phyloP scores from a whole-genome alignment of 2,797 vertebrate genomes.

The Acipenser oxyrinchus region DNA sequence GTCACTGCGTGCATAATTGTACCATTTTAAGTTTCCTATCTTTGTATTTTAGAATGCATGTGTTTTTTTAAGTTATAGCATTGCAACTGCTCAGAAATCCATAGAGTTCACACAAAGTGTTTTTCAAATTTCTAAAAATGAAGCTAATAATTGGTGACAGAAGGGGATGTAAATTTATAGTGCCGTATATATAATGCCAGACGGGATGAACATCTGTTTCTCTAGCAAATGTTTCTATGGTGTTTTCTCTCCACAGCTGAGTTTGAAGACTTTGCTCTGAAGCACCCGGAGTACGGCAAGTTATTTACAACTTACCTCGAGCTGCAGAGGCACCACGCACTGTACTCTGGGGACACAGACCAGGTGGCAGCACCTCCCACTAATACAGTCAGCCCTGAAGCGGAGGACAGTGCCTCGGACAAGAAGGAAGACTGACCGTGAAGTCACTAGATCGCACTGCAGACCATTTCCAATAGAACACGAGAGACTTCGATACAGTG shows the following conservation, averaged over 20 bases:
- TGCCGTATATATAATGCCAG: too few relatives aligned
- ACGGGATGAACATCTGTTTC: background rate
- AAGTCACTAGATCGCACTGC: background rate
- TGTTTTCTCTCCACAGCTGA: constrained; percentile 55
- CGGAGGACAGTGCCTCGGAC: constrained; percentile 68
- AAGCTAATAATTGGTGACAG: too few relatives aligned
- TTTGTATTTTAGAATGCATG: too few relatives aligned
- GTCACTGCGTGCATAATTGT: too few relatives aligned
- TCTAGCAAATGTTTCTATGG: background rate
- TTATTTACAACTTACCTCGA: constrained; percentile 93
- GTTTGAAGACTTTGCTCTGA: constrained; percentile 77
- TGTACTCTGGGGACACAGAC: constrained; percentile 42
- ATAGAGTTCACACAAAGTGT: too few relatives aligned
- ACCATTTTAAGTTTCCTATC: too few relatives aligned
- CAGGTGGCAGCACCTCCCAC: constrained; percentile 33
- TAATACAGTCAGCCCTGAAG: constrained; percentile 36
- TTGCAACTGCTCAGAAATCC: too few relatives aligned
- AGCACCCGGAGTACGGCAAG: constrained; percentile 86
- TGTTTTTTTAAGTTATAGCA: too few relatives aligned
- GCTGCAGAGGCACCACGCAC: constrained; percentile 79
- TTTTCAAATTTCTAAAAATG: too few relatives aligned
- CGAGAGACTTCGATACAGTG: too few relatives aligned
- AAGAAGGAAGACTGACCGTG: constrained; percentile 86
- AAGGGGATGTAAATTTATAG: too few relatives aligned
- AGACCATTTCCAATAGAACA: too few relatives aligned